Conservation (phyloP, 2,797 vertebrate species). For the Carcharodon carcharias region DNA sequence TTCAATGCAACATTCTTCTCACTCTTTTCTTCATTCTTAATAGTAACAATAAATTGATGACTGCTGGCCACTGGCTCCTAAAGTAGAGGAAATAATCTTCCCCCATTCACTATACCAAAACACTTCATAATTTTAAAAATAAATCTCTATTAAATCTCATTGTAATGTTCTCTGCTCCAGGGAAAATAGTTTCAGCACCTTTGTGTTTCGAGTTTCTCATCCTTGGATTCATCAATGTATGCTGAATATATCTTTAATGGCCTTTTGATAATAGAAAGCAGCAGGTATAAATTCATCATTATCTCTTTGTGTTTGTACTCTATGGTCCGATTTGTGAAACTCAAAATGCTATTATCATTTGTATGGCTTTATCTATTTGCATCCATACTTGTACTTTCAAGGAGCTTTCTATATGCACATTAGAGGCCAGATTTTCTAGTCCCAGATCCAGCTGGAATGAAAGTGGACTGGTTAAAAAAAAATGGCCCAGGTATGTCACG, state of each 20-base stretch:
- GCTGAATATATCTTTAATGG: not conserved
- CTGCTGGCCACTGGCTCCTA: not conserved
- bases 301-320: not conserved
- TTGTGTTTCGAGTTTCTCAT: slow-evolving; percentile 11
- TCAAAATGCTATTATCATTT: not conserved
- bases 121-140: not conserved
- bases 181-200: not conserved
- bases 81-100: not conserved
- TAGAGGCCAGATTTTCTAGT: not conserved
- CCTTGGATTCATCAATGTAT: slow-evolving; percentile 6
- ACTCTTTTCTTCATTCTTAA: not conserved
- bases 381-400: not conserved
- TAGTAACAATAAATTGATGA: not conserved
- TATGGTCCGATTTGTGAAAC: not conserved
- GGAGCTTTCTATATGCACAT: not conserved
- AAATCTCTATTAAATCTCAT: not conserved
- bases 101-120: not conserved
- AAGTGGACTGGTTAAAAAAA: not conserved
- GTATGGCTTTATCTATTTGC: not conserved
- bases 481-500: not conserved
- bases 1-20: not conserved
- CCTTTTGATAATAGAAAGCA: not conserved
- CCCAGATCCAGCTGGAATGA: not conserved
- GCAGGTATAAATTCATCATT: not conserved
- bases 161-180: not conserved